A percentile compares a stretch with the other conserved stretches of the same genome.
phyloP scores from a whole-genome alignment of 2,113 vertebrate species.

The Aramus guarauna region DNA sequence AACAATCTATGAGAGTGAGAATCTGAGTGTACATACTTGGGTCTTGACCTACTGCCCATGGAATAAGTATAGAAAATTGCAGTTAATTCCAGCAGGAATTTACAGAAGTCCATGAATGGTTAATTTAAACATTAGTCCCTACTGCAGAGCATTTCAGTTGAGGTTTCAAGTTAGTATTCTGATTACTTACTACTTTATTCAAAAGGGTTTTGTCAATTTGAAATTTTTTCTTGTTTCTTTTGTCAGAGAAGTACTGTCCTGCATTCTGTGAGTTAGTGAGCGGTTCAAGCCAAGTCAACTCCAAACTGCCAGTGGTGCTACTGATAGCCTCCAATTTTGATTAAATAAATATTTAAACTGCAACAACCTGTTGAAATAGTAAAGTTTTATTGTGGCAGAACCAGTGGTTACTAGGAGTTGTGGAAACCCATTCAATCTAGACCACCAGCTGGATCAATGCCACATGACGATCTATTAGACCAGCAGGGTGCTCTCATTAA shows the following conservation, averaged over 20 bases:
- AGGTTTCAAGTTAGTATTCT: neutral
- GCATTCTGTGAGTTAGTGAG: neutral
- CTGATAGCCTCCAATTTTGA: neutral
- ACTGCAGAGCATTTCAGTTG: neutral
- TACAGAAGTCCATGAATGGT: neutral
- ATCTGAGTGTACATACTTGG: neutral
- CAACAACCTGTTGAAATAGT: neutral
- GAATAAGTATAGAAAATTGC: neutral
- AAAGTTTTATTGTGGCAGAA: neutral
- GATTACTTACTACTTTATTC: neutral
- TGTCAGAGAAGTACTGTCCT: neutral
- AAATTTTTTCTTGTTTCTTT: neutral
- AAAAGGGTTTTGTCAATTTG: neutral
- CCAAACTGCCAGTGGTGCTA: neutral
- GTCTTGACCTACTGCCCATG: neutral
- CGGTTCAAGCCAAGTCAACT: neutral
- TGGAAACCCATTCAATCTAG: neutral
- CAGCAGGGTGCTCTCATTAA: neutral
- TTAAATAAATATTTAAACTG: neutral
- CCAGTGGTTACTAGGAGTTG: neutral
- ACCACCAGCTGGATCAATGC: neutral
- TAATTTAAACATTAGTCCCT: neutral
- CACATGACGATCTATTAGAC: neutral
- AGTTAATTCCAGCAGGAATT: neutral
- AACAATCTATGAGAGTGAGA: neutral